phyloP scores from a whole-genome alignment of 1,140 invertebrate genomes.

The Proales similis region DNA sequence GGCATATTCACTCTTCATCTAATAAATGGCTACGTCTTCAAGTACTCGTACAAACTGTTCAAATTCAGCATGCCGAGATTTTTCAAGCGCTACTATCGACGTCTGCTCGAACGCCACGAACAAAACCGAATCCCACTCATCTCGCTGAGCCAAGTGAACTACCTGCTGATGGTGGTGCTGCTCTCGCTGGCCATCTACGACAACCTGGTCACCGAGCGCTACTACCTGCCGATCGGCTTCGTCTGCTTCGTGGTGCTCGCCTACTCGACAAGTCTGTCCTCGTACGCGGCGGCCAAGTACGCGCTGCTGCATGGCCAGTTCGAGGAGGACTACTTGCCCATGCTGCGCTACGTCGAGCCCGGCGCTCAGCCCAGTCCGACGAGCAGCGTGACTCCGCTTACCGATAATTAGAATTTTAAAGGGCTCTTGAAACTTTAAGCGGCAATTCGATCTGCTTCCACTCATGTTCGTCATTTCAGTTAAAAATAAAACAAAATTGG shows the following conservation, averaged over 20 bases:
- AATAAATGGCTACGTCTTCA: constrained; percentile 8
- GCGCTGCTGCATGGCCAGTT: constrained; percentile 13
- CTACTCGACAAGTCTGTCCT: constrained; percentile 26
- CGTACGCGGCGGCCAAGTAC: constrained; percentile 28
- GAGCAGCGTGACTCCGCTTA: no score
- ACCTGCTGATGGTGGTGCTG: constrained; percentile 9
- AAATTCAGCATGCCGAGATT: background rate
- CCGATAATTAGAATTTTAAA: no score
- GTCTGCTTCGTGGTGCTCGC: constrained; percentile 29
- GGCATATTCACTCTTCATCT: constrained; percentile 9
- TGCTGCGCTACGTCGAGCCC: no score
- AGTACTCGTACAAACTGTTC: constrained; percentile 1
- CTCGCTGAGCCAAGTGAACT: constrained; percentile 19
- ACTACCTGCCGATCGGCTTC: constrained; percentile 29
- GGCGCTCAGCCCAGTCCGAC: no score
- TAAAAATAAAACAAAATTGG: no score
- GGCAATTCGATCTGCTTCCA: no score
- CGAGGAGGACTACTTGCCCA: constrained; percentile 1
- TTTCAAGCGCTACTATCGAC: background rate
- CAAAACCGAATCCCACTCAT: constrained; percentile 1
- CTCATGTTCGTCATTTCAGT: no score
- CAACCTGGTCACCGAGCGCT: constrained; percentile 21
- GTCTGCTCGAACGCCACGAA: background rate
- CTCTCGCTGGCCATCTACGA: constrained; percentile 21
- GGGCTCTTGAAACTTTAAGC: no score